Percentiles rank a stretch among this genome's conserved stretches.
These are phyloP conservation scores for Rhynchonema sp. DNA, from an alignment of 2,888 invertebrate genomes.

Conservation along the genomic window DNA sequence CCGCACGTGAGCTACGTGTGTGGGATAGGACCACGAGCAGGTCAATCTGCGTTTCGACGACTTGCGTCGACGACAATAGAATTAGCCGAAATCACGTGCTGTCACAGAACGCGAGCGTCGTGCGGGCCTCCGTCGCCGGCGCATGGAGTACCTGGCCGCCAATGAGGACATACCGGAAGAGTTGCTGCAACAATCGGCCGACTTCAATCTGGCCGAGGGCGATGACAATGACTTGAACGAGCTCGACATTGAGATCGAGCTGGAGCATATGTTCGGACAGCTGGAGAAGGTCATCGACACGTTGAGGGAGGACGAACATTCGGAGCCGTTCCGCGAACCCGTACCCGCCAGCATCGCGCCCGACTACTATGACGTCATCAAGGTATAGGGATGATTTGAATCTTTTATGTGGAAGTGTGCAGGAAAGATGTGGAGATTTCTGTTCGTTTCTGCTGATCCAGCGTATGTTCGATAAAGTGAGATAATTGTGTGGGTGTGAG, in stretches of 20 bases:
- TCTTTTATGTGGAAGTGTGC: no score
- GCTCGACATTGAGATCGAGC: conserved; percentile 7
- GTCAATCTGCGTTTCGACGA: no score
- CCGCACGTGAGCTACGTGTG: no score
- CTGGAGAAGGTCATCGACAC: conserved; percentile 48
- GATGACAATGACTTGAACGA: conserved; percentile 4
- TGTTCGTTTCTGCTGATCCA: no score
- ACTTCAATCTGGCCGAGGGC: not conserved
- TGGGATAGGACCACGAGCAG: no score
- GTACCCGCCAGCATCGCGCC: conserved; percentile 82
- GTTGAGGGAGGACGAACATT: conserved; percentile 66
- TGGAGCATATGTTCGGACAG: conserved; percentile 6
- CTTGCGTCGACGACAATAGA: no score
- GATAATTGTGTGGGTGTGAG: no score
- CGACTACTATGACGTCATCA: conserved; percentile 45
- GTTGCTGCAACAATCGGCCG: conserved; percentile 13
- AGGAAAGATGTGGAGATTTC: no score
- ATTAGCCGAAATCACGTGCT: no score
- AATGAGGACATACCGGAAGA: conserved; percentile 27
- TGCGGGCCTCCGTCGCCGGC: conserved; percentile 18
- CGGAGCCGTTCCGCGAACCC: conserved; percentile 82
- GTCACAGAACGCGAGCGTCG: conserved; percentile 24
- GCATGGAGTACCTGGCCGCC: conserved; percentile 7
- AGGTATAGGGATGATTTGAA: no score
- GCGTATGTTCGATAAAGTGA: no score